Base-by-base conservation (phyloP, 92 coral and sea anemone species). In the Galaxea fascicularis region DNA sequence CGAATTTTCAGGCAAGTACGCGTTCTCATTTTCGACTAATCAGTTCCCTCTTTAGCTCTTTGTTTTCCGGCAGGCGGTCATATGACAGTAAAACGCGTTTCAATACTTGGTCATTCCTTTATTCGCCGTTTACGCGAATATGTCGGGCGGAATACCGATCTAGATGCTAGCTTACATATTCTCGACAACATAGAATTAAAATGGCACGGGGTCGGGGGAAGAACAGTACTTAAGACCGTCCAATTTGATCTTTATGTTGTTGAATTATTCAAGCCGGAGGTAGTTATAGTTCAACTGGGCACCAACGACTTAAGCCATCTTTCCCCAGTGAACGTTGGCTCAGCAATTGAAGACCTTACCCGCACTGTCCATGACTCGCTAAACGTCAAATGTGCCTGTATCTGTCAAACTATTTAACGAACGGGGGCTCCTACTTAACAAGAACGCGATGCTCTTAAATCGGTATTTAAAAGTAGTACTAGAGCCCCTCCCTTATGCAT, bases 401-500 rank as follows among this genome's bases (percentile, higher is more conserved):
- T 58, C 12, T 11, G 65, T n/a, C 65, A 58, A 58, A 58, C 65
- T 6, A 28, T 81, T 1, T 68, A 81, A 16, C 67, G 31, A 4
- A 12, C 47, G 65, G 47, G 77, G 1, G 77, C 26, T 41, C 10
- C 28, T 67, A 10, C 62, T 81, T 74, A 51, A 75, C 49, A 75
- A 4, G 9, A 4, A 75, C 1, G 66, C 20, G 6, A 59, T 24
- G 44, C 6, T 21, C 7, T 75, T 29, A 29, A 10, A 35, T 4
- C 25, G 20, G 16, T 83, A 83, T 39, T 27, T 83, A 27, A 69
- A 41, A 58, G 66, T 64, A 10, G 79, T 72, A 4, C 59, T 83
- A 56, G 80, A 71, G 10, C 73, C 79, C 4, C 8, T 83, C 17
- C 87, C 87, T 4, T 72, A 71, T 82, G 71, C 57, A 8, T 4